Evolutionary conservation across 35 echinoderm and acorn worm species (phyloP).

Genomic region (Ophiothrix spiculata): DNA sequence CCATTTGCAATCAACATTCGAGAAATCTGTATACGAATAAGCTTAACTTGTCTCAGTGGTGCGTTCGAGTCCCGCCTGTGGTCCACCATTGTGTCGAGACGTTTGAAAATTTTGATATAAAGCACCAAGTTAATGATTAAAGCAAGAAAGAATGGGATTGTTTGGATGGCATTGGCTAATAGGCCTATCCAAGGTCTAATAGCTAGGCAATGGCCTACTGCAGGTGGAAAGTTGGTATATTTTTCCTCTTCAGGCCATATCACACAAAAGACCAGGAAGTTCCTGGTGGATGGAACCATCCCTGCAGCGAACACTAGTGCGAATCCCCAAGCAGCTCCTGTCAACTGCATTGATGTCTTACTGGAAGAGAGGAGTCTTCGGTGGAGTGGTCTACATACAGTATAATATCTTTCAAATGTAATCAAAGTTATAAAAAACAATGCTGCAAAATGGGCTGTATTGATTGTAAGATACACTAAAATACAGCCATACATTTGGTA

Average conservation of each 20-base stretch:
- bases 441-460: not conserved
- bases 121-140: constrained; percentile 18
- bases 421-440: not conserved
- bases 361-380: not conserved
- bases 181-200: not conserved
- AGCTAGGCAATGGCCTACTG: not conserved
- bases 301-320: not conserved
- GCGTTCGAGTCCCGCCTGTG: not conserved
- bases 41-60: not conserved
- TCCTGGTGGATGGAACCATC: not conserved
- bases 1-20: constrained; percentile 4
- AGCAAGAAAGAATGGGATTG: constrained; percentile 37
- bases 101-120: constrained; percentile 21
- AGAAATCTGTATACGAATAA: not conserved
- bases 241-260: not conserved
- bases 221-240: constrained; percentile 14
- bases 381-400: not conserved
- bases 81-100: not conserved
- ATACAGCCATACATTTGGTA: not conserved
- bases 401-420: not conserved
- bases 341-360: not conserved
- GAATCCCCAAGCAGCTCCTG: not conserved
- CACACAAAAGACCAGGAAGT: not conserved
- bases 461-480: not conserved
- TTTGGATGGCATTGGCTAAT: constrained; percentile 24